These are phyloP conservation scores for Campylomormyrus numenius DNA, from an alignment of 2,113 vertebrate species.

Conservation along the genomic window DNA sequence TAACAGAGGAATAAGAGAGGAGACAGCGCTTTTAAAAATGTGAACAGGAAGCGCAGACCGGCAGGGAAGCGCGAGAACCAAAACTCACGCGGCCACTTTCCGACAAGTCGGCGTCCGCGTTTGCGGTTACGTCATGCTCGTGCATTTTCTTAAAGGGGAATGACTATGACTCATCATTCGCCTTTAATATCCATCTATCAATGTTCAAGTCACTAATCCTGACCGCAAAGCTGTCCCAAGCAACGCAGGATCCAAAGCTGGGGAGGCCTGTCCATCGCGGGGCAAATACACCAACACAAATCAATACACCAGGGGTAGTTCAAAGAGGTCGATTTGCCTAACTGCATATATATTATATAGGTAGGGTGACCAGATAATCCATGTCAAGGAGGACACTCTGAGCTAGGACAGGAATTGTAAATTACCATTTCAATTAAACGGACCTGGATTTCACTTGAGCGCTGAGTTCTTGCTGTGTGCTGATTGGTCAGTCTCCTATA, in stretches of 20 bases:
- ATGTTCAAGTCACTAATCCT: not conserved
- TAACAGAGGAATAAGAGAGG: slow-evolving; percentile 8
- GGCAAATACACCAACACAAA: not conserved
- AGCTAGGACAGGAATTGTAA: too few relatives aligned
- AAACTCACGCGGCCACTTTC: slow-evolving; percentile 19
- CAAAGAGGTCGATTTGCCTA: not conserved
- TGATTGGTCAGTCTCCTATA: too few relatives aligned
- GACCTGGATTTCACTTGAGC: too few relatives aligned
- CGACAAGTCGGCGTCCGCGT: slow-evolving; percentile 24
- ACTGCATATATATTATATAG: not conserved
- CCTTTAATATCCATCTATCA: not conserved
- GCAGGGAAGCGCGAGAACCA: not conserved
- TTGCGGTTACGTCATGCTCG: slow-evolving; percentile 30
- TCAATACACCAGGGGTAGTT: not conserved
- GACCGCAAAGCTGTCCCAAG: not conserved
- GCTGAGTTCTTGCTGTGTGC: too few relatives aligned
- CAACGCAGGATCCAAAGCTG: not conserved
- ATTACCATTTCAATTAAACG: too few relatives aligned
- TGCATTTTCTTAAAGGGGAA: slow-evolving; percentile 37
- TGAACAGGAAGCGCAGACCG: not conserved
- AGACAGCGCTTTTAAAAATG: not conserved
- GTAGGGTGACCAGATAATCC: too few relatives aligned
- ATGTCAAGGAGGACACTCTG: too few relatives aligned
- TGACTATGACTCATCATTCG: not conserved
- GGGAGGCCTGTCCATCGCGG: not conserved